Evolutionary conservation across 2,888 invertebrate genomes (phyloP), one percentile per base, ranked within the genome.

Genomic region (Charanyca ferruginea): DNA sequence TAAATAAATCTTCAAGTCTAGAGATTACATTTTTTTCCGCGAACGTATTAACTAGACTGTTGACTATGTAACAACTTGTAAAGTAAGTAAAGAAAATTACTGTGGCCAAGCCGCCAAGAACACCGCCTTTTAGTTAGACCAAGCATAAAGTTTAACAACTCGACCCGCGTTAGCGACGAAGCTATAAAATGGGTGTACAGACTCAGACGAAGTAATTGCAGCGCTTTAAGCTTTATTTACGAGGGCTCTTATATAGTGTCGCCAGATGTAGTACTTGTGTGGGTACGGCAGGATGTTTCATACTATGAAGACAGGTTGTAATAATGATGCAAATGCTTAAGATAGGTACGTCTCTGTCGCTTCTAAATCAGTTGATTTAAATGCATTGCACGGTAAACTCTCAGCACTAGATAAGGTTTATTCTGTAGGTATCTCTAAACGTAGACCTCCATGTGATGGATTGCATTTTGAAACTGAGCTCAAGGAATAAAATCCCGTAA

Each of bases 141-240:
- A 53, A 55, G 35, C 68, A 68, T 81, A 66, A 80, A 74, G 61
- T 82, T 72, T 79, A 81, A 80, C 80, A 68, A 58, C 75, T 72
- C 58, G 66, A 62, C 53, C 53, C 78, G 60, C 60, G 60, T 79
- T 71, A 66, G 73, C 58, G 63, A 72, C 67, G 61, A 38, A 66
- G 68, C 66, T 68, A 77, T 80, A 78, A 80, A 78, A 77, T 47
- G 54, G 54, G 49, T 65, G 53, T 65, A 63, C 61, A 67, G 77
- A 66, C 74, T 47, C 75, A 74, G 81, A 74, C 75, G 58, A 51
- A 71, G 73, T 79, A 79, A 79, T 79, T 79, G 75, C 72, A 70
- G 71, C 65, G 78, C 73, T 81, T 79, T 74, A 66, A 79, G 79
- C 79, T 81, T 74, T 78, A 79, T 81, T 81, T 79, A 72, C 79